Conservation (phyloP, 1,140 invertebrate genomes). For the Condylostylus longicornis region DNA sequence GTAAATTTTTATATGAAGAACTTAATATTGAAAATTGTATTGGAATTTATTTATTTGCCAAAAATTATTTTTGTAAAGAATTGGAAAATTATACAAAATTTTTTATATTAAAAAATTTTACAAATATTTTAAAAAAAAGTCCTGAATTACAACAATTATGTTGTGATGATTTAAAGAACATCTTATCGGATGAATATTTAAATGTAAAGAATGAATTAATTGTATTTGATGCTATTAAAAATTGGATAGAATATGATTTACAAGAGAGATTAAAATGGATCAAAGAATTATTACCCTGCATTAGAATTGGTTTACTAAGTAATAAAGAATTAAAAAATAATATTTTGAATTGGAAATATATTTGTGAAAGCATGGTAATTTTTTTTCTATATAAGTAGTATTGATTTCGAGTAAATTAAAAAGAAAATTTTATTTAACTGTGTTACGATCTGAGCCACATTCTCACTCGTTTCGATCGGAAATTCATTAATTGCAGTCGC, state of each 20-base stretch:
- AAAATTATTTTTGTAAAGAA: constrained; percentile 47
- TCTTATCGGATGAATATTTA: constrained; percentile 44
- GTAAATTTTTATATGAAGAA: constrained; percentile 37
- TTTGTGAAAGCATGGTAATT: too few species aligned
- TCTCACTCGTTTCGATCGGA: too few species aligned
- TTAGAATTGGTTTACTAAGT: constrained; percentile 50
- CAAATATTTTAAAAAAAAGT: constrained; percentile 37
- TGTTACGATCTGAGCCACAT: too few species aligned
- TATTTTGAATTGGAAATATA: too few species aligned
- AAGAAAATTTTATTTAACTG: too few species aligned
- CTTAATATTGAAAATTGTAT: constrained; percentile 45
- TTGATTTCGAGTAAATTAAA: too few species aligned
- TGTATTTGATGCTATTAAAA: constrained; percentile 48
- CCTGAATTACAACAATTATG: constrained; percentile 38
- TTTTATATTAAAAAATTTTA: constrained; percentile 39
- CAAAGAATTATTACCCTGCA: constrained; percentile 41
- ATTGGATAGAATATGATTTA: constrained; percentile 42
- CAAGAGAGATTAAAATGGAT: constrained; percentile 37
- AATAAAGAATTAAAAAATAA: too few species aligned
- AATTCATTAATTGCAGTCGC: too few species aligned
- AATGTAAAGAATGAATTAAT: constrained; percentile 51
- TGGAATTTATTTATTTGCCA: constrained; percentile 54
- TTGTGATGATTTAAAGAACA: constrained; percentile 38
- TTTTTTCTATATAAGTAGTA: too few species aligned
- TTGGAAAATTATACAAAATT: constrained; percentile 36